Evolutionary conservation across 1,140 invertebrate species (phyloP).

Genomic region (Leptopilina boulardi): DNA sequence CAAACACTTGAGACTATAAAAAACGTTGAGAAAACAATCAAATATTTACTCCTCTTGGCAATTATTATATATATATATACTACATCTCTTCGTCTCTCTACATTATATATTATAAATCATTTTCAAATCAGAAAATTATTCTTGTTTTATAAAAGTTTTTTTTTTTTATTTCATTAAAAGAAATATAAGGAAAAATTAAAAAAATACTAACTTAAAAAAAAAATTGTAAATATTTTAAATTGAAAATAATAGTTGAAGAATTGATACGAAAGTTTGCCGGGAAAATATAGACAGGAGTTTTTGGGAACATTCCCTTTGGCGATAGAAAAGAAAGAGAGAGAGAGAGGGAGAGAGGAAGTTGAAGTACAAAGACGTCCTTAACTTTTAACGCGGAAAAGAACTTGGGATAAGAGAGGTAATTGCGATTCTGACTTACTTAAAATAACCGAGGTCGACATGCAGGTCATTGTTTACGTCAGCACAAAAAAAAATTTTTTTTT

Average conservation of each 20-base stretch:
- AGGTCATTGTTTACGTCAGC: constrained; percentile 66
- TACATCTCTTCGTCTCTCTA: too few relatives aligned
- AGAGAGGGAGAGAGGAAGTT: too few relatives aligned
- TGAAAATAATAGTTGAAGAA: too few relatives aligned
- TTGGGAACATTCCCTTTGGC: background rate
- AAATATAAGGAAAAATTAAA: too few relatives aligned
- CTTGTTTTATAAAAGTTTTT: too few relatives aligned
- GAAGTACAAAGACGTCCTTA: constrained; percentile 23
- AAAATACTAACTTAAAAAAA: too few relatives aligned
- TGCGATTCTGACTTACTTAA: constrained; percentile 56
- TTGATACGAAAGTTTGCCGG: too few relatives aligned
- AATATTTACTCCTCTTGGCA: background rate
- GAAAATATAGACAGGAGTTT: background rate
- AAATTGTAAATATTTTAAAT: too few relatives aligned
- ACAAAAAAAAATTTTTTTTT: constrained; percentile 52
- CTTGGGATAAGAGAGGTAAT: constrained; percentile 39
- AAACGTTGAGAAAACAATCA: constrained; percentile 9
- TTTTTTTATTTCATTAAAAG: too few relatives aligned
- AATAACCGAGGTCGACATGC: constrained; percentile 58
- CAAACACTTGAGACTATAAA: constrained; percentile 1
- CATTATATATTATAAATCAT: too few relatives aligned
- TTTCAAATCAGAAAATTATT: too few relatives aligned
- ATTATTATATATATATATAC: background rate
- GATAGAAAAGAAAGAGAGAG: too few relatives aligned
- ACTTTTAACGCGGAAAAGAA: constrained; percentile 40